Evolutionary conservation across 30 jellyfish, hydroid and myxozoan genomes (phyloP), one percentile per base, ranked within the genome.

Genomic region (Morbakka virulenta): DNA sequence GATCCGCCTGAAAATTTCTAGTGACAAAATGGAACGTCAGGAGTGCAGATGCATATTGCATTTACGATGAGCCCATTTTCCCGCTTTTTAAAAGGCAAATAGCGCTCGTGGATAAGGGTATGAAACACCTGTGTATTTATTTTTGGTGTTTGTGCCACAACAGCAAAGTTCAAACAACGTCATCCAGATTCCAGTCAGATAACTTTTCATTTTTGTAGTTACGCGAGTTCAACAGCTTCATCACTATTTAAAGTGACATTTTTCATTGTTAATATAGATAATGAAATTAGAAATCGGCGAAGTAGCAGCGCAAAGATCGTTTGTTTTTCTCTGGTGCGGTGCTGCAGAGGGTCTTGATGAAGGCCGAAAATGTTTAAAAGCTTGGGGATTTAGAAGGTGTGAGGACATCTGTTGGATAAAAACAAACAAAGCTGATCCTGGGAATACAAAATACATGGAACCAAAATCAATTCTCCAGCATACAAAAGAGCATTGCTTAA

Each of bases 351-450:
- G 99, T 22, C 67, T 94, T 47, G 92, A 71, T 34, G 93, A 94
- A 72, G 99, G 99, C 6, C 64, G 99, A 57, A 79, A 94, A 64
- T 94, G 99, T 77, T 67, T 94, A 51, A 81, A 88, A 71, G 95
- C 95, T 9, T 94, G 99, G 99, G 99, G 99, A 2, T 94, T 94
- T 67, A 79, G 99, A 32, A 94, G 99, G 14, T 94, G 99, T 68
- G 99, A 94, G 62, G 99, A 94, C 64, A 94, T 94, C 22, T 94
- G 99, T 48, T 94, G 99, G 99, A 88, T 94, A 14, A 94, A 94
- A 75, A 86, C 99, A 2, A 94, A 94, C 74, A 94, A 87, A 77
- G 62, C 28, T 11, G 86, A 85, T 26, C 98, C 98, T 22, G 98
- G 98, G 1, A 94, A 94, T 65, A 94, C 95, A 14, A 93, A 93